These are phyloP conservation scores for Galendromus occidentalis DNA, from an alignment of 1,140 invertebrate species.

Conservation along the genomic window DNA sequence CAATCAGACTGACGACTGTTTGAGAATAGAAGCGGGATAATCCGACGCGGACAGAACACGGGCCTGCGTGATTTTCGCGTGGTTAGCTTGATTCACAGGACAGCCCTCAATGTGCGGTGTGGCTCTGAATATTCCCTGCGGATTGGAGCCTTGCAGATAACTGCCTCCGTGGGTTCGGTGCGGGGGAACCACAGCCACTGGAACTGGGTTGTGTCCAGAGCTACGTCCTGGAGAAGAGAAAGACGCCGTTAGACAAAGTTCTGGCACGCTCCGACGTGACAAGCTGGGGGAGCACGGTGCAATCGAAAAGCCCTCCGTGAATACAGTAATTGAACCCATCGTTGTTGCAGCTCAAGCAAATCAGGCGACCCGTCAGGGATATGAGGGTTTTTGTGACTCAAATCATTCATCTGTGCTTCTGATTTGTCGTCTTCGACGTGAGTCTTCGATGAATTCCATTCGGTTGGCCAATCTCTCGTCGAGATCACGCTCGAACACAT, in stretches of 20 bases:
- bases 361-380: no score
- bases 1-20: neutral
- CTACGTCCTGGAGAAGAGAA: neutral
- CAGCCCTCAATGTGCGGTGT: conserved; percentile 7
- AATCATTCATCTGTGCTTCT: no score
- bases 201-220: neutral
- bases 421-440: no score
- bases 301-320: neutral
- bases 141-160: no score
- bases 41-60: neutral
- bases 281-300: neutral
- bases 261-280: neutral
- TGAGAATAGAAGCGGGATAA: neutral
- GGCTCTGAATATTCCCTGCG: neutral
- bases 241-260: neutral
- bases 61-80: neutral
- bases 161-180: neutral
- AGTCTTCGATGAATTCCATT: no score
- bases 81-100: neutral
- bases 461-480: no score
- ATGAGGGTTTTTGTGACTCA: no score
- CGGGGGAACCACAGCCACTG: conserved; percentile 7
- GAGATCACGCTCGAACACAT: no score
- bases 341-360: no score
- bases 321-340: no score